Conservation (phyloP, 2,113 vertebrate species). For the Triplophysa siluroides region DNA sequence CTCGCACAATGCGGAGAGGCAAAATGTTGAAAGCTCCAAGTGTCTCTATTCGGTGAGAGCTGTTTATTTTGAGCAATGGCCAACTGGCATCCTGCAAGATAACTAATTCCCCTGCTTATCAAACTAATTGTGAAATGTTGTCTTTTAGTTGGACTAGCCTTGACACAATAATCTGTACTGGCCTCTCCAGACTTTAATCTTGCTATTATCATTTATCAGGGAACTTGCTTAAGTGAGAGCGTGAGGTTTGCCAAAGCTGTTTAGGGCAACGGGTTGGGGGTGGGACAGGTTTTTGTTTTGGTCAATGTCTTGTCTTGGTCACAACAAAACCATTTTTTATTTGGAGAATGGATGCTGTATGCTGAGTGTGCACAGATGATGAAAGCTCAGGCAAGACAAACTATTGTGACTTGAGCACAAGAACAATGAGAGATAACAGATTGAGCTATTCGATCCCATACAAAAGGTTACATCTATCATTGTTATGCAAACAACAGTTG, state of each 20-base stretch:
- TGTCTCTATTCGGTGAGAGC: conserved; percentile 32
- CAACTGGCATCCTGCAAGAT: conserved; percentile 50
- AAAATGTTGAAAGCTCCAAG: conserved; percentile 48
- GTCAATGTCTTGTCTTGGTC: background rate
- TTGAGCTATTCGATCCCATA: conserved; percentile 3
- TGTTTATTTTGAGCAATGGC: conserved; percentile 48
- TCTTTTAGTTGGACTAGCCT: conserved; percentile 6
- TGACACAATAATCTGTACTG: conserved; percentile 7
- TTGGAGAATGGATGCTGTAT: background rate
- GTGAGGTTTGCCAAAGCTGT: background rate
- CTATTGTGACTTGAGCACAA: background rate
- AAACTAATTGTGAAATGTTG: conserved; percentile 19
- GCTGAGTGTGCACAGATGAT: conserved; percentile 21
- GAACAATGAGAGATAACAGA: conserved; percentile 28
- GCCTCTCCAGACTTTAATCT: conserved; percentile 12
- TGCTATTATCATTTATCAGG: conserved; percentile 21
- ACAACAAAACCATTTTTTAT: conserved; percentile 11
- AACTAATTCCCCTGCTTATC: conserved; percentile 56
- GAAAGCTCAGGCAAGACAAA: conserved; percentile 14
- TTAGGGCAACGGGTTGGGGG: background rate
- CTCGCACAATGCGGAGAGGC: conserved; percentile 51
- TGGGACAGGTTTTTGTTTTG: background rate
- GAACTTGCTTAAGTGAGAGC: background rate
- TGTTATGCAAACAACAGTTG: background rate
- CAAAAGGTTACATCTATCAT: conserved; percentile 4